Conservation (phyloP, 2,797 vertebrate species). For the Falco novaeseelandiae region DNA sequence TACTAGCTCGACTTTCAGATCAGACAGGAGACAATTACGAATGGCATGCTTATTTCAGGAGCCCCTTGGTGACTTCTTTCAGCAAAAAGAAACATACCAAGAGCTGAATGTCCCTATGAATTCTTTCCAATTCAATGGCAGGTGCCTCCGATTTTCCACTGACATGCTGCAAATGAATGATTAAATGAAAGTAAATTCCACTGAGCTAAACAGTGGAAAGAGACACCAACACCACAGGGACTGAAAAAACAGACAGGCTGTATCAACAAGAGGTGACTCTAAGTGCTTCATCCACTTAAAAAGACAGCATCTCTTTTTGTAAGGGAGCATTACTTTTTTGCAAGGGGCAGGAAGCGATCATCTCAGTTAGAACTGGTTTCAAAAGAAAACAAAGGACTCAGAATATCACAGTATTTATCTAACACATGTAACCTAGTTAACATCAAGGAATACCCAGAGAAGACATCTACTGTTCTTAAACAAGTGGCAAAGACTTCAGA, state of each 20-base stretch:
- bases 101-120: conserved; percentile 30
- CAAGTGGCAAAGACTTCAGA: background rate
- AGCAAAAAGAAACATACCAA: conserved; percentile 53
- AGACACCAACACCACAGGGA: conserved; percentile 33
- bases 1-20: background rate
- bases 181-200: conserved; percentile 74
- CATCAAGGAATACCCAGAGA: background rate
- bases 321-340: background rate
- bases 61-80: background rate
- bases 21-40: background rate
- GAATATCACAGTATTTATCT: background rate
- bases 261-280: background rate
- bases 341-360: background rate
- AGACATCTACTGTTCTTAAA: background rate
- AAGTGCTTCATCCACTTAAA: background rate
- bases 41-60: background rate
- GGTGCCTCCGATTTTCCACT: conserved; percentile 59
- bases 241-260: background rate
- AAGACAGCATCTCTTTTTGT: background rate
- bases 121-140: conserved; percentile 68
- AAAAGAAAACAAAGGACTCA: background rate
- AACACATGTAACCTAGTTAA: background rate
- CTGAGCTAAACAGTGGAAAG: conserved; percentile 66
- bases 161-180: conserved; percentile 65
- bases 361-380: background rate